phyloP scores from a whole-genome alignment of 2,797 vertebrate species.

The Sarcoramphus papa region DNA sequence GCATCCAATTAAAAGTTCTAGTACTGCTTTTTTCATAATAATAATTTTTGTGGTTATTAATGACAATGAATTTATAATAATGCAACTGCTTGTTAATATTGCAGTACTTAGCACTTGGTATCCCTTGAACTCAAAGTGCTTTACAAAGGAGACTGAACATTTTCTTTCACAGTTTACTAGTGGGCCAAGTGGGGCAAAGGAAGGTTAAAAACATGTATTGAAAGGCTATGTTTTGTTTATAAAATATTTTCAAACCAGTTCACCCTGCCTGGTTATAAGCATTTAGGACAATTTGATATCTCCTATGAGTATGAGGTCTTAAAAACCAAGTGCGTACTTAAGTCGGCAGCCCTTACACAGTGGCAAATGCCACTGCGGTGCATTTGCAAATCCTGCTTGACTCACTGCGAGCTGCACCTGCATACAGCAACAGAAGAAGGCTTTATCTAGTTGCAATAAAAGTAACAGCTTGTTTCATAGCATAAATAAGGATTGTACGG shows the following conservation, averaged over 20 bases:
- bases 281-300: background rate
- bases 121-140: background rate
- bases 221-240: background rate
- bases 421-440: background rate
- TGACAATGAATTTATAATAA: background rate
- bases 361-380: background rate
- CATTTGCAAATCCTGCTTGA: background rate
- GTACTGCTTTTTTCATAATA: background rate
- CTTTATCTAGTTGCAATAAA: background rate
- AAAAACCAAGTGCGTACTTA: background rate
- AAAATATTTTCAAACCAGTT: background rate
- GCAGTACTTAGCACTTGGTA: background rate
- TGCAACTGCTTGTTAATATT: background rate
- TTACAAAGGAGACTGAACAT: background rate
- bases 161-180: background rate
- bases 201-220: background rate
- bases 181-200: background rate
- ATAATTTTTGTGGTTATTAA: background rate
- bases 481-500: constrained; percentile 6
- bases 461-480: constrained; percentile 4
- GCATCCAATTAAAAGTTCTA: background rate
- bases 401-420: background rate
- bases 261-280: background rate
- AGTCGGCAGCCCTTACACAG: background rate
- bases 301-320: background rate